Evolutionary conservation across 2,888 invertebrate genomes (phyloP), one percentile per base, ranked within the genome.

Genomic region (Yponomeuta plumbellus): DNA sequence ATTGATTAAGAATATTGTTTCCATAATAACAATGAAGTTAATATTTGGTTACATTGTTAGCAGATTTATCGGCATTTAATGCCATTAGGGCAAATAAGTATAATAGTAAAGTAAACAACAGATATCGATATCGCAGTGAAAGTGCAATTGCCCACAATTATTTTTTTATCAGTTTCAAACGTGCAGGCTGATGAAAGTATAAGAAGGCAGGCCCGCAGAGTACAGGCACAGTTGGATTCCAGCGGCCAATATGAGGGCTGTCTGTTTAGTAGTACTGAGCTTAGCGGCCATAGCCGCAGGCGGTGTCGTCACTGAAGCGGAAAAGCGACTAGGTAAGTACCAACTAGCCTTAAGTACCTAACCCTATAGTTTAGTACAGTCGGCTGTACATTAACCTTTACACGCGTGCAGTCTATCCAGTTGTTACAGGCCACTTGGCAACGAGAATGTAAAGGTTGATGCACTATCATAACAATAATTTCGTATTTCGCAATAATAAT

Each of bases 251-350:
- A 89, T 89, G 89, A 88, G 77, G 80, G 80, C 79, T 71, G 72
- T 80, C 66, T 72, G 80, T 66, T 71, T 84, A 71, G 70, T 87
- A 66, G 71, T 84, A 13, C 72, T 85, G 67, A 83, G 86, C 79
- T 77, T 88, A 71, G 84, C 83, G 78, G 83, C 83, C 61, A 66
- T 80, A 74, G 85, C 86, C 74, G 72, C 81, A 75, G 88, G 86
- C 69, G 78, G 80, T 57, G 81, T 83, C 64, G 80, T 81, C n/a
- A 44, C 77, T 52, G 86, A 83, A 21, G 2, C 39, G 8, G 85
- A 83, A 66, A 76, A 69, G n/a, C 74, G 69, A 26, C 69, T 83
- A 44, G 76, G 87, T 86, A 78, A 83, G 81, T 57, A 56, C 10
- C n/a, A 64, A 2, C 52, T 17, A 52, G 13, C 44, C 17, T 52